These are phyloP conservation scores for Imbricaverruca yamaguchii DNA, from an alignment of 2,888 invertebrate species.

Conservation along the genomic window DNA sequence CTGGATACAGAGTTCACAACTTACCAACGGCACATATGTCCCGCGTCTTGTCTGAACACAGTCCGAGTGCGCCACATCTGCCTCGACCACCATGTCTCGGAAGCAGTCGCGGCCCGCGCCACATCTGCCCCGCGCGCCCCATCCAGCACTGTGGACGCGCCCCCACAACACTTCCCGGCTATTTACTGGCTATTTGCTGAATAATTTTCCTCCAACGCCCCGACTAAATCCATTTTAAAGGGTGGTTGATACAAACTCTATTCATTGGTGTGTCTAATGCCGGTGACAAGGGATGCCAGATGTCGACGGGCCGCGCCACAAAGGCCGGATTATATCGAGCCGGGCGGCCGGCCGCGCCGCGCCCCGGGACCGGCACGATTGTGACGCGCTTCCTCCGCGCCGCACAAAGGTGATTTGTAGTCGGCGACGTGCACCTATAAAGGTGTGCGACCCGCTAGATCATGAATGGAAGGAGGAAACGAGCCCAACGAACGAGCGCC, in stretches of 20 bases:
- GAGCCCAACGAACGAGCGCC: background rate
- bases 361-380: background rate
- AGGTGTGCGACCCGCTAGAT: background rate
- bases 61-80: too few relatives aligned
- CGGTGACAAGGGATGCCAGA: slow-evolving; percentile 8
- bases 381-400: background rate
- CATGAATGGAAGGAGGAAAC: slow-evolving; percentile 9
- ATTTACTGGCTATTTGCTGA: slow-evolving; percentile 18
- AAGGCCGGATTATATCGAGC: slow-evolving; percentile 19
- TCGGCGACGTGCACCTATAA: background rate
- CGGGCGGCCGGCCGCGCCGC: background rate
- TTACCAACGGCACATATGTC: too few relatives aligned
- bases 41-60: too few relatives aligned
- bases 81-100: too few relatives aligned
- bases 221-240: slow-evolving; percentile 22
- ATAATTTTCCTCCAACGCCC: slow-evolving; percentile 5
- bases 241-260: slow-evolving; percentile 19
- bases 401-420: slow-evolving; percentile 17
- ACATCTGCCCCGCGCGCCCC: background rate
- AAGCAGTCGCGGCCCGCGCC: background rate
- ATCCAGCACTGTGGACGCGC: background rate
- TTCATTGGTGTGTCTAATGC: slow-evolving; percentile 21
- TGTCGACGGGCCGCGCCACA: slow-evolving; percentile 8
- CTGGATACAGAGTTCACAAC: too few relatives aligned
- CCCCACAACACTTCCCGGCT: slow-evolving; percentile 21